phyloP scores from a whole-genome alignment of 1,140 invertebrate species.

The Drosophila arizonae region DNA sequence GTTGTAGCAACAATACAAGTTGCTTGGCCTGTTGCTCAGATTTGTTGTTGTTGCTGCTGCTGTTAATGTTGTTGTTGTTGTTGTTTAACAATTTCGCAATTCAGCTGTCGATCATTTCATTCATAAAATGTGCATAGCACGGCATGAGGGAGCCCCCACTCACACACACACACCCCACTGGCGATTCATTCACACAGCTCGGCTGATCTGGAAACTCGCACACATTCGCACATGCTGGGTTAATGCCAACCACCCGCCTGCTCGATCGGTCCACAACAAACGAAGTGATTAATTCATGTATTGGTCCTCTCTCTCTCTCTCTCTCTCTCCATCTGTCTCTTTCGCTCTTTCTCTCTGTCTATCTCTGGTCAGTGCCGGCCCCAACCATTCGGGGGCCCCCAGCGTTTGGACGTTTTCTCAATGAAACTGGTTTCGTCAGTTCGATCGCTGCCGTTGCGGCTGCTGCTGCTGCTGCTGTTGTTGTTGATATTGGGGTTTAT shows the following conservation, averaged over 20 bases:
- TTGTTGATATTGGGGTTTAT: slow-evolving; percentile 79
- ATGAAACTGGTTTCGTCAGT: slow-evolving; percentile 81
- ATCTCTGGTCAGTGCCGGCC: slow-evolving; percentile 8
- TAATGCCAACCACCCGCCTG: slow-evolving; percentile 60
- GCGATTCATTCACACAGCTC: slow-evolving; percentile 29
- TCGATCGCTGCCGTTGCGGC: slow-evolving; percentile 48
- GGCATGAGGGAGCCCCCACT: slow-evolving; percentile 27
- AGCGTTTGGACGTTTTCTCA: slow-evolving; percentile 71
- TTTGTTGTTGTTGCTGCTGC: slow-evolving; percentile 60
- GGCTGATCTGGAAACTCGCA: slow-evolving; percentile 74
- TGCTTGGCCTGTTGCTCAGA: slow-evolving; percentile 31
- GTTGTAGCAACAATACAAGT: slow-evolving; percentile 12
- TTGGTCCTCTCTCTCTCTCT: slow-evolving; percentile 37
- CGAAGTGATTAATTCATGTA: slow-evolving; percentile 82
- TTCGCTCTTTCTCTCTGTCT: not conserved
- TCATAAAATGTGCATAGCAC: slow-evolving; percentile 72
- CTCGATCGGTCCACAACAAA: slow-evolving; percentile 69
- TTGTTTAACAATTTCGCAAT: slow-evolving; percentile 80
- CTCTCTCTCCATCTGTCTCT: not conserved
- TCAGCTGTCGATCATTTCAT: slow-evolving; percentile 82
- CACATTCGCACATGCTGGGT: slow-evolving; percentile 67
- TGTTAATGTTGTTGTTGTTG: slow-evolving; percentile 52
- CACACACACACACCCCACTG: slow-evolving; percentile 25
- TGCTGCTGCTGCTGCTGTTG: slow-evolving; percentile 35
- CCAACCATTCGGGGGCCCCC: slow-evolving; percentile 33